Evolutionary conservation across 2,113 vertebrate genomes (phyloP), one percentile per base, ranked within the genome.

Genomic region (Ctenomys sociabilis): DNA sequence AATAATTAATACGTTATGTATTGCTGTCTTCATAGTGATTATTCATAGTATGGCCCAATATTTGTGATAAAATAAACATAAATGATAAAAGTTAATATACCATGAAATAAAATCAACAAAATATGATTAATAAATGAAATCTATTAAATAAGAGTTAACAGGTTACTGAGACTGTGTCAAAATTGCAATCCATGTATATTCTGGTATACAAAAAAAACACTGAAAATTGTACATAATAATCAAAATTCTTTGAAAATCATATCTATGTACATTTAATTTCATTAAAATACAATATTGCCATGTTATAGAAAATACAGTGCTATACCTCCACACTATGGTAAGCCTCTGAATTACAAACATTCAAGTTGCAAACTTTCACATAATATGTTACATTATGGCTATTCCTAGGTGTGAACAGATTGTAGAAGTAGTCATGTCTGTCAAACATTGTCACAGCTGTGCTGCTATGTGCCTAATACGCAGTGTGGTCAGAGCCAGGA

Each of bases 91-190:
- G 3, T 52, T 81, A 72, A 73, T 32, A 3, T 57, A 12, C 40
- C 26, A 40, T 68, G 28, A 90, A 35, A 45, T 84, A 19, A 63
- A 93, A 96, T 93, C 4, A 77, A 16, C 19, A 88, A 97, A 64
- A 80, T n/a, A 3, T 2, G 77, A 88, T 17, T 32, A 49, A 43
- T 49, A 49, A 78, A 78, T 32, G 14, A 7, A 49, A 81, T 16
- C 43, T 81, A 16, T 32, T 45, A 61, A 80, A 83, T 22, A 4
- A 40, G 24, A 93, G 17, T 40, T 59, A 59, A 19, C 5, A 28
- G 28, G 11, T 66, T 26, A 66, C 7, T 89, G 26, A 9, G 5
- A 52, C 14, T 64, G 0, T 19, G 35, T 61, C 28, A 85, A 68
- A 91, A 63, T 22, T 35, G 7, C 40, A 66, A 85, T 45, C 4